Conservation (phyloP, 2,888 invertebrate genomes). For the Mongoloraphidia duomilia region DNA sequence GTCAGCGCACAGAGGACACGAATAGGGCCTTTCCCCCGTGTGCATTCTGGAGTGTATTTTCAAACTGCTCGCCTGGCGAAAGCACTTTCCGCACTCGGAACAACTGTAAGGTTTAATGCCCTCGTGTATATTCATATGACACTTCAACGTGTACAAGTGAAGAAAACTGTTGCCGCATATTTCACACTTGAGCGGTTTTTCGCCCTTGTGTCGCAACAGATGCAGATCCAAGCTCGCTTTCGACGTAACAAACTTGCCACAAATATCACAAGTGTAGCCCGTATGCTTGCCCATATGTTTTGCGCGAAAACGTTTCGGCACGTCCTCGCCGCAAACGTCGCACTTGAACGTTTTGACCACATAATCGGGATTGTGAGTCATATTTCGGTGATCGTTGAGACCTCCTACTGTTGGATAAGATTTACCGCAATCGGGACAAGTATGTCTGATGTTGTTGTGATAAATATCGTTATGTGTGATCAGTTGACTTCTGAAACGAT, state of each 20-base stretch:
- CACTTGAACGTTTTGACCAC: slow-evolving; percentile 8
- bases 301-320: slow-evolving; percentile 9
- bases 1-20: slow-evolving; percentile 9
- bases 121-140: neutral
- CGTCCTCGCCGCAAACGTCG: slow-evolving; percentile 10
- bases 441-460: slow-evolving; percentile 17
- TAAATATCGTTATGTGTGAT: neutral
- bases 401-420: neutral
- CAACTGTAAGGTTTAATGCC: neutral
- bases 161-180: neutral
- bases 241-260: neutral
- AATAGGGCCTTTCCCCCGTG: slow-evolving; percentile 22
- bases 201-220: neutral
- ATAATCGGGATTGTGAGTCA: slow-evolving; percentile 13
- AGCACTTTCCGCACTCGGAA: slow-evolving; percentile 8
- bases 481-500: no score
- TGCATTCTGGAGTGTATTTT: slow-evolving; percentile 12
- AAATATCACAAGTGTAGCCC: neutral
- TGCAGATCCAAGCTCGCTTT: neutral
- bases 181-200: neutral
- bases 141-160: neutral
- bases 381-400: no score
- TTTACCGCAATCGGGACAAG: neutral
- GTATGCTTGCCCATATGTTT: slow-evolving; percentile 5
- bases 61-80: slow-evolving; percentile 13